Evolutionary conservation across 2,797 vertebrate genomes (phyloP).

Genomic region (Ptychobarbus kaznakovi): DNA sequence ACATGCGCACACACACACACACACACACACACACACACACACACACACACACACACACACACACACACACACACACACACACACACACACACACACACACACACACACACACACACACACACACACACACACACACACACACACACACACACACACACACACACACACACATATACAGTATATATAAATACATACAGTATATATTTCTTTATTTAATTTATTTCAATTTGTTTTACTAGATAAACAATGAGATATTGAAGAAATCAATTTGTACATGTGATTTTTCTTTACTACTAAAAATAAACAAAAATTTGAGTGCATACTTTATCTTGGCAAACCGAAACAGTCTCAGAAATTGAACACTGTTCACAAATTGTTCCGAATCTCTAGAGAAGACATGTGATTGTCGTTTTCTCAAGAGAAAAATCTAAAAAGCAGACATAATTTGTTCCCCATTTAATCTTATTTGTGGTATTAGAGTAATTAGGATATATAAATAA

Average conservation of each 20-base stretch:
- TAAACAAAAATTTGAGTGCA: neutral
- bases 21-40: no score
- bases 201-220: no score
- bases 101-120: no score
- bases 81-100: no score
- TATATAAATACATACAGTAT: no score
- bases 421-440: neutral
- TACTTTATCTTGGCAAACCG: neutral
- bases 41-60: no score
- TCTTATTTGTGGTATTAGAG: neutral
- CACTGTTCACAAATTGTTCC: neutral
- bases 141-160: no score
- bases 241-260: neutral
- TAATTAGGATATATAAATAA: constrained; percentile 4
- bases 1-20: no score
- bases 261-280: neutral
- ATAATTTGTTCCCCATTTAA: neutral
- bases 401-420: neutral
- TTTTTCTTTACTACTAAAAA: neutral
- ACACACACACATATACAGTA: no score
- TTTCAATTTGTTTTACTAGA: no score
- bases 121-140: no score
- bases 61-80: no score
- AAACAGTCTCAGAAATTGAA: neutral
- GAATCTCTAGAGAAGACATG: neutral